These are phyloP conservation scores for Oligia latruncula DNA, from an alignment of 2,888 invertebrate species.

Conservation along the genomic window DNA sequence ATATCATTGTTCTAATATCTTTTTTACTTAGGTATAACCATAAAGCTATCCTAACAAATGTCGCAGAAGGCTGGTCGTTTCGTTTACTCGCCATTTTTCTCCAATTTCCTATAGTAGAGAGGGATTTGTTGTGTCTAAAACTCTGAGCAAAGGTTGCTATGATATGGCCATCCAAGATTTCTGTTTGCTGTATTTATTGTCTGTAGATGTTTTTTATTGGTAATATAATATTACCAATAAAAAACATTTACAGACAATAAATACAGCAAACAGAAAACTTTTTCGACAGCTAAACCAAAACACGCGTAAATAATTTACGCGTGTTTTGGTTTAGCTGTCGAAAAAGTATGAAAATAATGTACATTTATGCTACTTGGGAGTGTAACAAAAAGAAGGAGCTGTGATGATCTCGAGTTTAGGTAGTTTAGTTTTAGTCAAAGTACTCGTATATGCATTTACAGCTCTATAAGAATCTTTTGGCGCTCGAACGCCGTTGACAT, in stretches of 20 bases:
- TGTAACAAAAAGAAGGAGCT: too few species aligned
- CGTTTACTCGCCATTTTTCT: constrained; percentile 49
- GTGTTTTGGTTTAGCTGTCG: not conserved
- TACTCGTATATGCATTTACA: not conserved
- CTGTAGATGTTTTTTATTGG: constrained; percentile 2
- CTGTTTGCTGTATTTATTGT: constrained; percentile 25
- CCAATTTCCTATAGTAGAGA: constrained; percentile 42
- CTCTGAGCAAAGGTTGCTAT: constrained; percentile 46
- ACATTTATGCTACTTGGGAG: too few species aligned
- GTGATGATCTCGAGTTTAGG: too few species aligned
- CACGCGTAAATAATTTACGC: too few species aligned
- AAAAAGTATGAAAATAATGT: too few species aligned
- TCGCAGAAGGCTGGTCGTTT: constrained; percentile 15
- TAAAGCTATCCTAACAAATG: constrained; percentile 34
- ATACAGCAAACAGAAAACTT: too few species aligned
- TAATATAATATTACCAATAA: too few species aligned
- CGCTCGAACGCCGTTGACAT: too few species aligned
- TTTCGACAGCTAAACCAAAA: too few species aligned
- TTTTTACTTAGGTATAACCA: constrained; percentile 18
- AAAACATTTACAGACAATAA: too few species aligned
- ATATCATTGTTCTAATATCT: constrained; percentile 31
- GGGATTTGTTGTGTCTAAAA: constrained; percentile 29
- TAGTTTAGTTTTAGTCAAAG: too few species aligned
- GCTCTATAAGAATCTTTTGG: not conserved
- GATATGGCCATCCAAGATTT: constrained; percentile 37